A percentile compares a stretch with the other conserved stretches of the same genome.
phyloP scores from a whole-genome alignment of 2,113 vertebrate genomes.

The Aplodontia rufa region DNA sequence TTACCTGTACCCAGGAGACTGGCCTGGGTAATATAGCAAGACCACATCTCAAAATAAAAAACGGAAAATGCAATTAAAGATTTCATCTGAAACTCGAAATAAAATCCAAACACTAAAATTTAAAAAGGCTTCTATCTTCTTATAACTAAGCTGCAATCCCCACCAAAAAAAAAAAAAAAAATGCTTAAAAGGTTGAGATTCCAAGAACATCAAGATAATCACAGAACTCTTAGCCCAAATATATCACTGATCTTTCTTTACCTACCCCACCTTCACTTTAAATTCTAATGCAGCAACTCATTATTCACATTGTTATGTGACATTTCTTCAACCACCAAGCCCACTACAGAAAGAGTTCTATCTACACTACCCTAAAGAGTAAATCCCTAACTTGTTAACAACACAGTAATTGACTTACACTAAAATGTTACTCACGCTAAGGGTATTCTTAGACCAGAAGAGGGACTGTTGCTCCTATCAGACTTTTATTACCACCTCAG shows the following conservation, averaged over 20 bases:
- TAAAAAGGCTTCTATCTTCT: conserved; percentile 7
- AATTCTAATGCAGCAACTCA: conserved; percentile 63
- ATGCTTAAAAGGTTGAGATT: conserved; percentile 4
- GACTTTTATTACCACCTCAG: conserved; percentile 52
- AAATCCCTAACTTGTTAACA: conserved; percentile 64
- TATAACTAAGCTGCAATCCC: background rate
- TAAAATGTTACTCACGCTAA: conserved; percentile 67
- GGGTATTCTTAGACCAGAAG: conserved; percentile 25
- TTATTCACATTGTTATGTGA: conserved; percentile 65
- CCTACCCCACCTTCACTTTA: background rate
- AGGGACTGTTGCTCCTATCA: conserved; percentile 35
- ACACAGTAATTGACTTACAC: conserved; percentile 67
- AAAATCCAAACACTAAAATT: conserved; percentile 42
- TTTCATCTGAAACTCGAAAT: conserved; percentile 55
- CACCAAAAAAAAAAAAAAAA: conserved; percentile 36
- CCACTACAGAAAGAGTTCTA: conserved; percentile 53
- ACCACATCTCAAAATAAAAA: background rate
- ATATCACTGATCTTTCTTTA: conserved; percentile 5
- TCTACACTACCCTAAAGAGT: conserved; percentile 53
- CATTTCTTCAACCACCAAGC: conserved; percentile 57
- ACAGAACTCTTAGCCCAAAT: conserved; percentile 29
- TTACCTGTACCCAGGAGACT: background rate
- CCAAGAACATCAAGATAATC: conserved; percentile 53
- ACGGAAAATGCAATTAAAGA: background rate
- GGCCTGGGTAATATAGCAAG: background rate